Conservation (phyloP, 1,140 invertebrate species). For the Drosophila novamexicana region DNA sequence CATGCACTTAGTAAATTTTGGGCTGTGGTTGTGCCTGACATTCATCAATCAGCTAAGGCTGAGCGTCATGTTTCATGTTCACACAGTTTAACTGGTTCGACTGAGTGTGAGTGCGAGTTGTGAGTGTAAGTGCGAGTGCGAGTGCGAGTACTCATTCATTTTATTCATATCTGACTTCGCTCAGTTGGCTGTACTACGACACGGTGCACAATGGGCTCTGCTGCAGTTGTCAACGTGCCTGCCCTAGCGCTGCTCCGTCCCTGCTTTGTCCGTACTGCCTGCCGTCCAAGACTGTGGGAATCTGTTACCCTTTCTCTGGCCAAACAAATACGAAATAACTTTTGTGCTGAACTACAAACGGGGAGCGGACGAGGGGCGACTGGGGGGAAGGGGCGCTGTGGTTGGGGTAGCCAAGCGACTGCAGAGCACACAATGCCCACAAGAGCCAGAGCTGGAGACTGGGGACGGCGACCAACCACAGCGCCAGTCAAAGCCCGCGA, state of each 20-base stretch:
- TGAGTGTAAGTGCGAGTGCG: constrained; percentile 5
- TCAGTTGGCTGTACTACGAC: not conserved
- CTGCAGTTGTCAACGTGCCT: constrained; percentile 57
- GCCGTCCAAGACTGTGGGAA: constrained; percentile 67
- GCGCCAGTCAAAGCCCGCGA: constrained; percentile 35
- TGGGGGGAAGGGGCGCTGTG: not conserved
- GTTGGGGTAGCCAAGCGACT: not conserved
- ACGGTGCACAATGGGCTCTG: constrained; percentile 45
- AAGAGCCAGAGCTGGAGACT: not conserved
- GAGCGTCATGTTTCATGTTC: constrained; percentile 40
- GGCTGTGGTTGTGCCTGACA: constrained; percentile 57
- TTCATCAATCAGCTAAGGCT: constrained; percentile 73
- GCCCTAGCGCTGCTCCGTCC: constrained; percentile 13
- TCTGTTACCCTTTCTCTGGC: constrained; percentile 81
- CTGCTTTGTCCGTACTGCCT: not conserved
- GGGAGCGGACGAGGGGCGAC: not conserved
- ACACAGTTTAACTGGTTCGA: constrained; percentile 50
- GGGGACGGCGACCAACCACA: constrained; percentile 64
- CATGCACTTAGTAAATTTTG: not conserved
- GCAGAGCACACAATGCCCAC: constrained; percentile 4
- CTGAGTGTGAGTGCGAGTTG: not conserved
- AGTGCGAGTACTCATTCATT: constrained; percentile 48
- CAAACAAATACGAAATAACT: constrained; percentile 78
- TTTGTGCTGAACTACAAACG: constrained; percentile 46
- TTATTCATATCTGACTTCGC: constrained; percentile 52